Conservation (phyloP, 2,113 vertebrate species). For the Scophthalmus maximus region DNA sequence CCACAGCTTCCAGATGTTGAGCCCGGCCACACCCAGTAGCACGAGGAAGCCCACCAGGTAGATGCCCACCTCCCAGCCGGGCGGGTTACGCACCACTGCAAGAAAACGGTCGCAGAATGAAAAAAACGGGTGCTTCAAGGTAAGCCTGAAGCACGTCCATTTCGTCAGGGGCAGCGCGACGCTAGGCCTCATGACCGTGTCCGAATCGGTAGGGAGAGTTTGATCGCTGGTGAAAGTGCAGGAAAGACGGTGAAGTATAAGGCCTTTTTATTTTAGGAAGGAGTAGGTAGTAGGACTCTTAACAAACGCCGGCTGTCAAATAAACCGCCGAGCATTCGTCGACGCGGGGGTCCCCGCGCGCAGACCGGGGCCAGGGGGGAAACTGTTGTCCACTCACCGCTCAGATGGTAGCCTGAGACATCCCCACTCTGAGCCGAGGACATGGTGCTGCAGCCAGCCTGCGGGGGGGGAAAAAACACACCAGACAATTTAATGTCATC, state of each 20-base stretch:
- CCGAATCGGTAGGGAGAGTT: neutral
- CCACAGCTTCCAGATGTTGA: constrained; percentile 97
- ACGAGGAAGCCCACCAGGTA: constrained; percentile 90
- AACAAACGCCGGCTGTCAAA: constrained; percentile 17
- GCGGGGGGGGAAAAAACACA: constrained; percentile 24
- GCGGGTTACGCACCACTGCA: constrained; percentile 90
- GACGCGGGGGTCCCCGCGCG: neutral
- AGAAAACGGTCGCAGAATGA: neutral
- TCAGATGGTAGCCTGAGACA: constrained; percentile 83
- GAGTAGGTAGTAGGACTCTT: neutral
- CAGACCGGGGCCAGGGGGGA: neutral
- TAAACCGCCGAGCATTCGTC: constrained; percentile 5
- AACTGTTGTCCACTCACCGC: constrained; percentile 75
- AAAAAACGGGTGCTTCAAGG: too few species aligned
- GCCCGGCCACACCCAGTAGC: constrained; percentile 87
- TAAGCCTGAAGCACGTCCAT: neutral
- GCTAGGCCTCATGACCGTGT: neutral
- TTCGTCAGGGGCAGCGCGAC: neutral
- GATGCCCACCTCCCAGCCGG: constrained; percentile 92
- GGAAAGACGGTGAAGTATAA: neutral
- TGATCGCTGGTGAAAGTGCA: constrained; percentile 5
- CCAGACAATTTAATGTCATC: constrained; percentile 37
- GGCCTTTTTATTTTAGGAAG: constrained; percentile 9
- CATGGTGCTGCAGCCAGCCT: constrained; percentile 82
- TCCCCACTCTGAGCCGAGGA: constrained; percentile 80